Conservation (phyloP, 1,140 invertebrate species). For the Brachionus sp. region DNA sequence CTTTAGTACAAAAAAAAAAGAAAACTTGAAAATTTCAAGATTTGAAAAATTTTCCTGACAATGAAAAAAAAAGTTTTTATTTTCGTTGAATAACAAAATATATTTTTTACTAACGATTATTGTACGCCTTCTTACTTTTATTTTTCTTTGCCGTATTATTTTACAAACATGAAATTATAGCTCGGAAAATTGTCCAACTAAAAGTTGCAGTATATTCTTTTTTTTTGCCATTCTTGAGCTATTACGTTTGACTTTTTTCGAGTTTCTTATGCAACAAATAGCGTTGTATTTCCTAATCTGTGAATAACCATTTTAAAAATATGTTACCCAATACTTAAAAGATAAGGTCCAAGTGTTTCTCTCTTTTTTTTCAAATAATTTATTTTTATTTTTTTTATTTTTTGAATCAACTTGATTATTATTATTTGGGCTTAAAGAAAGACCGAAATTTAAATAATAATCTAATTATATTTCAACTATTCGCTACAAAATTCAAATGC, state of each 20-base stretch:
- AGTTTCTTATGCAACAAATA: not conserved
- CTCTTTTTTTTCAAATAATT: not conserved
- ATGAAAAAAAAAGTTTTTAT: not conserved
- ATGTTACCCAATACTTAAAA: slow-evolving; percentile 8
- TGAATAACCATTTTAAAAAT: slow-evolving; percentile 5
- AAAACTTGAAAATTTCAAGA: not conserved
- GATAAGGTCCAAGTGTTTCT: slow-evolving; percentile 33
- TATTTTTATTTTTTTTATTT: not conserved
- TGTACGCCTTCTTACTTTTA: not conserved
- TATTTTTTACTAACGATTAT: not conserved
- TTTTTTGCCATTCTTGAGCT: not conserved
- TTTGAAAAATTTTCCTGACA: not conserved
- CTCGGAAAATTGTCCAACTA: slow-evolving; percentile 1
- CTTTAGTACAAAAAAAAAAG: not conserved
- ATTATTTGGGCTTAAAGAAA: not conserved
- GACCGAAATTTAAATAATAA: slow-evolving; percentile 41
- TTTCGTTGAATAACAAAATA: not conserved
- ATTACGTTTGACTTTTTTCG: not conserved
- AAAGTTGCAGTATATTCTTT: not conserved
- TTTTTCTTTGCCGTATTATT: slow-evolving; percentile 9
- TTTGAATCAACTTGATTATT: slow-evolving; percentile 25
- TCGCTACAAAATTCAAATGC: not conserved
- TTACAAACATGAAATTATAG: slow-evolving; percentile 8
- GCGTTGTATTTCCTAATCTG: not conserved
- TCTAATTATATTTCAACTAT: slow-evolving; percentile 12